Base-by-base conservation (phyloP, 2,888 invertebrate species). In the Drosophila suboccidentalis region DNA sequence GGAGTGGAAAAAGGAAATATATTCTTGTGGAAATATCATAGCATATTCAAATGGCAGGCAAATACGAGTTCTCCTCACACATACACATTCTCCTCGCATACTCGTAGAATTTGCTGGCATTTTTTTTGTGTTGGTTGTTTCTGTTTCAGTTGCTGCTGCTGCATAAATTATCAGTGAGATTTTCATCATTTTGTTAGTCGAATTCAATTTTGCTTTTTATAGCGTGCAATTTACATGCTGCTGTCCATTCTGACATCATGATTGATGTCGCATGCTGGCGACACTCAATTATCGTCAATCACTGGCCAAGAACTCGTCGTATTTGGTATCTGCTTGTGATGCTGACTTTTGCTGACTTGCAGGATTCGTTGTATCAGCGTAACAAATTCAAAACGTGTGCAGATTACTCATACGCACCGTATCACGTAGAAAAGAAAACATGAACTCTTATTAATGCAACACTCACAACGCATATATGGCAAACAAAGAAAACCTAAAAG, bases 211-310 rank as follows among this genome's bases (percentile, higher is more conserved):
- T 71, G 64, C 63, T 66, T 77, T 82, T 85, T 82, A 77, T 81
- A 75, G 83, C 83, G 70, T 71, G 82, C 86, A 84, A 86, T 84
- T 84, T 84, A 86, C 83, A 84, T 86, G 86, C 73, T 80, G 80
- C 78, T 86, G 83, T 83, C 83, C 87, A 83, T 74, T 82, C 62
- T 75, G 84, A 87, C 84, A 81, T 71, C 78, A 80, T 86, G 87
- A 87, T 86, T 88, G 88, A 87, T 88, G 87, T 71, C 78, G 54
- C 68, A 69, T 78, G 87, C 81, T 50, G 75, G 86, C 84, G 84
- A 84, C 87, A 87, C 82, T 87, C 87, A 88, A 86, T 87, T 88
- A 87, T 87, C 82, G 87, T 88, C 89, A 88, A 88, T 87, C 87
- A 86, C 86, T 77, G 68, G 77, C 70, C 70, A 71, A 34, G 43